Evolutionary conservation across 2,113 vertebrate genomes (phyloP).

Genomic region (Zosterops japonicus): DNA sequence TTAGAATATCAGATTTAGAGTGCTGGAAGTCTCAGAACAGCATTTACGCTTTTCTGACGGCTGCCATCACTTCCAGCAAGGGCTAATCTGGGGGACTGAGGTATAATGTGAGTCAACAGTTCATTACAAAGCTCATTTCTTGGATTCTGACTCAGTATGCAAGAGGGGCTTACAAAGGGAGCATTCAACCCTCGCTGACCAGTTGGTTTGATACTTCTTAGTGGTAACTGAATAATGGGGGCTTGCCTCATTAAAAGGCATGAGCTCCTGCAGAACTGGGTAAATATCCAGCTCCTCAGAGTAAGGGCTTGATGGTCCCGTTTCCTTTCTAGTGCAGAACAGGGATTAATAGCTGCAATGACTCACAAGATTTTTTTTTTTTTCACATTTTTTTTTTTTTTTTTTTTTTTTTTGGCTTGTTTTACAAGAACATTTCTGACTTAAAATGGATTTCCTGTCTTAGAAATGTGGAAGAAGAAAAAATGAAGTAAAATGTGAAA

Average conservation of each 20-base stretch:
- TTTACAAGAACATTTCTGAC: background rate
- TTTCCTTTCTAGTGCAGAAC: background rate
- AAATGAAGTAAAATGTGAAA: background rate
- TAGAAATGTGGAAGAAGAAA: background rate
- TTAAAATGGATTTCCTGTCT: background rate
- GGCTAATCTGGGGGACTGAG: background rate
- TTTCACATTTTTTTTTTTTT: background rate
- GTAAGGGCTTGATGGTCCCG: background rate
- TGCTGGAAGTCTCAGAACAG: background rate
- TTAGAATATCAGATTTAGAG: constrained; percentile 27
- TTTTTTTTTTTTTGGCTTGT: background rate
- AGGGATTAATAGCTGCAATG: background rate
- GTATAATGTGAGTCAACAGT: background rate
- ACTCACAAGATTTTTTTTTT: background rate
- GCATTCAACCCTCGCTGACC: background rate
- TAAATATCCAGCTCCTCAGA: background rate
- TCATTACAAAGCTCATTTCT: background rate
- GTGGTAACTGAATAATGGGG: background rate
- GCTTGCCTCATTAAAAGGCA: background rate
- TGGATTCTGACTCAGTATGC: background rate
- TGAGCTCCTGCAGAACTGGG: background rate
- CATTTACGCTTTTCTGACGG: background rate
- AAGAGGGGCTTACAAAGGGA: background rate
- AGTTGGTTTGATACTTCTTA: background rate
- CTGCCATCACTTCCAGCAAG: background rate